Conservation (phyloP, 1,140 invertebrate species). For the Drosophila suzukii region DNA sequence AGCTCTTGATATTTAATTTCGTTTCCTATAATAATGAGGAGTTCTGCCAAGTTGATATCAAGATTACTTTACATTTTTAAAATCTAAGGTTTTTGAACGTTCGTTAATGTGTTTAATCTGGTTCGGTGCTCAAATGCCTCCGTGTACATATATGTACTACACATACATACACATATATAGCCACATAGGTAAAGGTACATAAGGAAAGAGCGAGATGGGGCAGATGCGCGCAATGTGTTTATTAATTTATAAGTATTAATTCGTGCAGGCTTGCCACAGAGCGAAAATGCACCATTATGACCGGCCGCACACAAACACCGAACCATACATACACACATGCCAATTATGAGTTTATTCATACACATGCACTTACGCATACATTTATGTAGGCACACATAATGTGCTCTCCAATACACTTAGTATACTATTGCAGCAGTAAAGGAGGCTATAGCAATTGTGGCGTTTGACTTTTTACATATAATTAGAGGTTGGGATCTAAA, state of each 20-base stretch:
- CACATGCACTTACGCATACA: not conserved
- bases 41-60: no score
- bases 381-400: not conserved
- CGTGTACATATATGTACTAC: not conserved
- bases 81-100: not conserved
- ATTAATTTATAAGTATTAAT: constrained; percentile 19
- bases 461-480: not conserved
- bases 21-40: no score
- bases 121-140: not conserved
- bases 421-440: not conserved
- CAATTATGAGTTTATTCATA: not conserved
- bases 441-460: not conserved
- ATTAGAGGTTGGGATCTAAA: constrained; percentile 2
- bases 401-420: not conserved
- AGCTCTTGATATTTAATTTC: no score
- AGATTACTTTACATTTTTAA: no score
- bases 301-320: not conserved
- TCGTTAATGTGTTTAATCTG: not conserved
- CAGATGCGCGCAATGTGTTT: constrained; percentile 7
- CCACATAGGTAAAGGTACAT: not conserved
- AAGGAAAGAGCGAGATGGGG: constrained; percentile 3
- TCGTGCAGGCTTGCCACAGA: constrained; percentile 2
- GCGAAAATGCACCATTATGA: constrained; percentile 3
- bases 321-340: not conserved
- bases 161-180: not conserved